A percentile compares a stretch with the other conserved stretches of the same genome.
These are phyloP conservation scores for Brachypodius melanocephalos DNA, from an alignment of 2,113 vertebrate genomes.

Conservation along the genomic window DNA sequence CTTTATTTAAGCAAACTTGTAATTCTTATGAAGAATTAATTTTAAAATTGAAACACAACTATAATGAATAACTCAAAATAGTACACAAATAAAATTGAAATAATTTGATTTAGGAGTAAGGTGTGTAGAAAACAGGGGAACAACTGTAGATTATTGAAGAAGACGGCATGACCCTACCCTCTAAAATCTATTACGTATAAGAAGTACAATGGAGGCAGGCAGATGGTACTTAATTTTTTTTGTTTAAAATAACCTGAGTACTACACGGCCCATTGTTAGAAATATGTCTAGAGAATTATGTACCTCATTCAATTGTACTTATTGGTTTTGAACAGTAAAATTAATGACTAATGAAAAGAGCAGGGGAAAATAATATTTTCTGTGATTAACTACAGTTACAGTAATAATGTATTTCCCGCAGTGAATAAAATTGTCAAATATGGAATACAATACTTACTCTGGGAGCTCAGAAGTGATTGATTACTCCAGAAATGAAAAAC, in stretches of 20 bases:
- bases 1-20: background rate
- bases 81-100: background rate
- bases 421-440: background rate
- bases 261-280: background rate
- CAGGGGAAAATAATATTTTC: background rate
- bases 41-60: background rate
- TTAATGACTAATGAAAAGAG: background rate
- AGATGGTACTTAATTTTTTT: background rate
- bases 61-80: background rate
- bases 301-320: background rate
- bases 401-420: background rate
- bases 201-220: background rate
- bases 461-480: slow-evolving; percentile 29
- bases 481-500: slow-evolving; percentile 76
- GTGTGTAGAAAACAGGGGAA: background rate
- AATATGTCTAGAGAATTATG: background rate
- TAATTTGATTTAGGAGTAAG: background rate
- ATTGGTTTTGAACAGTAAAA: background rate
- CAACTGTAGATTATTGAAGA: background rate
- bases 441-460: slow-evolving; percentile 71
- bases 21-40: background rate
- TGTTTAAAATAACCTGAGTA: background rate
- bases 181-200: background rate
- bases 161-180: background rate
- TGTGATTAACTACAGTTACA: background rate